Evolutionary conservation across 1,140 invertebrate genomes (phyloP).

Genomic region (Campoletis sonorensis): DNA sequence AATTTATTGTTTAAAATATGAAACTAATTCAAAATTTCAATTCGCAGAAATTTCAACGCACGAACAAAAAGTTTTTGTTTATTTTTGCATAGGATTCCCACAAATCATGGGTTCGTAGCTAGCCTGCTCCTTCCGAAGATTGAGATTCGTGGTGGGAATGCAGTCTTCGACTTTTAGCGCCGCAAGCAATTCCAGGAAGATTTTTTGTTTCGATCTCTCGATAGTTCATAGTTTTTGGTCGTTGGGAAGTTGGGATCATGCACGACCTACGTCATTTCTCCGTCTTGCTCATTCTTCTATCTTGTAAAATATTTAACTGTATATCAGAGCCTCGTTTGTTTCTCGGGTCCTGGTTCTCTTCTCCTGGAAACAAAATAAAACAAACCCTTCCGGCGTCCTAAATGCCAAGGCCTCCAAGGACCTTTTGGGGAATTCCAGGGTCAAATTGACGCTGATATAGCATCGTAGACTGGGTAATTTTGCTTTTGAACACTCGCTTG

Average conservation of each 20-base stretch:
- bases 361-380: not conserved
- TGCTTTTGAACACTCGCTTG: slow-evolving; percentile 17
- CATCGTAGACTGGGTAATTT: not conserved
- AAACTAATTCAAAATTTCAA: no score
- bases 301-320: no score
- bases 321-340: not conserved
- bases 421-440: not conserved
- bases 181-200: slow-evolving; percentile 21
- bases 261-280: slow-evolving; percentile 34
- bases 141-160: no score
- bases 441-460: not conserved
- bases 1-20: no score
- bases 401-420: not conserved
- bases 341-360: not conserved
- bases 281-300: not conserved
- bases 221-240: not conserved
- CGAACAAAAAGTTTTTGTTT: no score
- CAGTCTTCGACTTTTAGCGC: no score
- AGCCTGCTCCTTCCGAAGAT: no score
- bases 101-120: no score
- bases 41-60: no score
- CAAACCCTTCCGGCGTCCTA: not conserved
- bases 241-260: no score
- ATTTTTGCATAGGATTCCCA: no score
- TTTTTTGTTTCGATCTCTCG: slow-evolving; percentile 2